These are phyloP conservation scores for Zaprionus lineosus DNA, from an alignment of 2,888 invertebrate genomes.

Conservation along the genomic window DNA sequence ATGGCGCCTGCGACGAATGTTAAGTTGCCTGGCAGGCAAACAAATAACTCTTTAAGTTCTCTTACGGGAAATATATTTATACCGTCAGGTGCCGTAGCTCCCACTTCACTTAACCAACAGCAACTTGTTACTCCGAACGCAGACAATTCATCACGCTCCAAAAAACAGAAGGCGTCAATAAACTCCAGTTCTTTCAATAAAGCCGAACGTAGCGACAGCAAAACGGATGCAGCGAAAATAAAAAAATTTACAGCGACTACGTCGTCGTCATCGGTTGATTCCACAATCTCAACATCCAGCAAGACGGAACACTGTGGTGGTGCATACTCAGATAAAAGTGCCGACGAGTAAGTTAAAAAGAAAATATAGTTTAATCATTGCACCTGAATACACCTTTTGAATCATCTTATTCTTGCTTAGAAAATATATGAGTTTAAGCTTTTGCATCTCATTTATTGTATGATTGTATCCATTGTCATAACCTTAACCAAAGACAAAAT, in stretches of 20 bases:
- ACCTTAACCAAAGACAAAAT: too few species aligned
- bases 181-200: slow-evolving; percentile 23
- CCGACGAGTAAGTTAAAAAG: slow-evolving; percentile 79
- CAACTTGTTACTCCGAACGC: slow-evolving; percentile 28
- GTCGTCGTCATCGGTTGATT: slow-evolving; percentile 44
- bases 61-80: slow-evolving; percentile 93
- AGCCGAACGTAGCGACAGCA: slow-evolving; percentile 40
- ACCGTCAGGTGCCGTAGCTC: slow-evolving; percentile 76
- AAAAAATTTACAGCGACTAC: slow-evolving; percentile 36
- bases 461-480: too few species aligned
- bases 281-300: slow-evolving; percentile 60
- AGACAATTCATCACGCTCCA: slow-evolving; percentile 48
- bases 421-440: too few species aligned
- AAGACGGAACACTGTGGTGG: slow-evolving; percentile 61
- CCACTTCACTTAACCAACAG: slow-evolving; percentile 47
- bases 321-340: slow-evolving; percentile 77
- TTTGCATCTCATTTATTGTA: too few species aligned
- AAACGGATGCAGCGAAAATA: slow-evolving; percentile 43
- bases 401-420: too few species aligned
- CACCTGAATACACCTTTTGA: too few species aligned
- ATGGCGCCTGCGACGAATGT: slow-evolving; percentile 83
- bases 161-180: slow-evolving; percentile 51
- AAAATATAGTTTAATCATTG: too few species aligned
- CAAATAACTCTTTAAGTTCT: slow-evolving; percentile 92
- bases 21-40: slow-evolving; percentile 88